Conservation (phyloP, 2,888 invertebrate species). For the Polydrusus cervinus region DNA sequence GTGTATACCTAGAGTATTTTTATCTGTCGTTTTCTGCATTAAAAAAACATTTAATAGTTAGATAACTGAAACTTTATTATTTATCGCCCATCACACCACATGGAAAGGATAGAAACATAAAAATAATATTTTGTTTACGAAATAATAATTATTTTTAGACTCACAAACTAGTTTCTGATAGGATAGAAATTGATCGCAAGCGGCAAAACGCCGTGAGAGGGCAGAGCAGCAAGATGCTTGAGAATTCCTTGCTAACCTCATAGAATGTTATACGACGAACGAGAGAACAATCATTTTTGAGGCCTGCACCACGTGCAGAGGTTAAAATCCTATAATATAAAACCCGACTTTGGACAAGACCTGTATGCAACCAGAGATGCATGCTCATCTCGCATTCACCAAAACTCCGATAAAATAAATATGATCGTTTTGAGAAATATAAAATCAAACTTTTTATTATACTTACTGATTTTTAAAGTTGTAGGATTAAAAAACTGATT, state of each 20-base stretch:
- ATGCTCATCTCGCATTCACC: slow-evolving; percentile 37
- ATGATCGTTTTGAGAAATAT: background rate
- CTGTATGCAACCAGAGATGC: slow-evolving; percentile 39
- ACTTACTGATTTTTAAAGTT: no score
- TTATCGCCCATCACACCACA: no score
- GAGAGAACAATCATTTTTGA: background rate
- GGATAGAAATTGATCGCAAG: background rate
- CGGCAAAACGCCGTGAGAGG: background rate
- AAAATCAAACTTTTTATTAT: background rate
- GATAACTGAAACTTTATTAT: no score
- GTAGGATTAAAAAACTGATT: no score
- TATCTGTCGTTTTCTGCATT: no score
- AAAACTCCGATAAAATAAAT: slow-evolving; percentile 8
- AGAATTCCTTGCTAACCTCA: background rate
- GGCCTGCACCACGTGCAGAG: slow-evolving; percentile 12
- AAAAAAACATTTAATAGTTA: no score
- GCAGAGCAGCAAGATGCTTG: background rate
- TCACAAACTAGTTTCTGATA: slow-evolving; percentile 1
- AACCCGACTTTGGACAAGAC: background rate
- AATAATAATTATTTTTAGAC: slow-evolving; percentile 4
- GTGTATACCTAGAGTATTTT: no score
- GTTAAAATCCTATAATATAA: slow-evolving; percentile 39
- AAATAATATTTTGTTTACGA: background rate
- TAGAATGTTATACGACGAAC: background rate
- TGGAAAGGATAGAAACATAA: no score